Evolutionary conservation across 2,797 vertebrate genomes (phyloP).

Genomic region (Malacoraja senta): DNA sequence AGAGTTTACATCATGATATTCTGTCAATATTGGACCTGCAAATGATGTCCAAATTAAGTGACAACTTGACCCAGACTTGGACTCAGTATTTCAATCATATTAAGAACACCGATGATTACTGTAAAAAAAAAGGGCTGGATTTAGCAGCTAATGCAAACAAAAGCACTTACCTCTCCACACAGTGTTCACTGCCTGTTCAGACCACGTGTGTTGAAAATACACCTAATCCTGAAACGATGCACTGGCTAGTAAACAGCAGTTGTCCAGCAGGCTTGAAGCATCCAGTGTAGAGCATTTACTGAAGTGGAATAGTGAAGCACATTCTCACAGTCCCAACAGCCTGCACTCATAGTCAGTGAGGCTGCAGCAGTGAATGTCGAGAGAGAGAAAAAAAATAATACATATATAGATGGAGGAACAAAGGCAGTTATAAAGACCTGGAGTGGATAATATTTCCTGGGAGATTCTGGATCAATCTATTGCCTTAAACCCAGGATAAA

Average conservation of each 20-base stretch:
- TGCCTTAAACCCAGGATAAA: background rate
- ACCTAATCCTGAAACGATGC: slow-evolving; percentile 33
- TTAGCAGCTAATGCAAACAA: slow-evolving; percentile 15
- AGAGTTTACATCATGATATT: background rate
- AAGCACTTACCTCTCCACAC: slow-evolving; percentile 29
- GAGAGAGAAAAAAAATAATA: slow-evolving; percentile 29
- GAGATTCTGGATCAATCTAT: slow-evolving; percentile 28
- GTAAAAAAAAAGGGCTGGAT: slow-evolving; percentile 4
- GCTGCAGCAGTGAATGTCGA: slow-evolving; percentile 37
- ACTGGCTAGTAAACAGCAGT: slow-evolving; percentile 22
- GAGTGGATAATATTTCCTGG: slow-evolving; percentile 29
- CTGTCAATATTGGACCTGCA: background rate
- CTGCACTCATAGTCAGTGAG: slow-evolving; percentile 10
- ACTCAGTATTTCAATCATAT: background rate
- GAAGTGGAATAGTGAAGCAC: slow-evolving; percentile 33
- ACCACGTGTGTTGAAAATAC: slow-evolving; percentile 37
- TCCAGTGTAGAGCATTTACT: slow-evolving; percentile 23
- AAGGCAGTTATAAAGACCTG: slow-evolving; percentile 35
- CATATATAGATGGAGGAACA: slow-evolving; percentile 37
- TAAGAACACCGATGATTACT: background rate
- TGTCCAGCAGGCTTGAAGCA: slow-evolving; percentile 23
- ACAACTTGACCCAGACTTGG: background rate
- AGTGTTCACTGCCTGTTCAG: slow-evolving; percentile 21
- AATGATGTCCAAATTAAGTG: background rate
- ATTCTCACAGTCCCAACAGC: slow-evolving; percentile 15